Conservation (phyloP, 2,797 vertebrate genomes). For the Lacerta bilineata region DNA sequence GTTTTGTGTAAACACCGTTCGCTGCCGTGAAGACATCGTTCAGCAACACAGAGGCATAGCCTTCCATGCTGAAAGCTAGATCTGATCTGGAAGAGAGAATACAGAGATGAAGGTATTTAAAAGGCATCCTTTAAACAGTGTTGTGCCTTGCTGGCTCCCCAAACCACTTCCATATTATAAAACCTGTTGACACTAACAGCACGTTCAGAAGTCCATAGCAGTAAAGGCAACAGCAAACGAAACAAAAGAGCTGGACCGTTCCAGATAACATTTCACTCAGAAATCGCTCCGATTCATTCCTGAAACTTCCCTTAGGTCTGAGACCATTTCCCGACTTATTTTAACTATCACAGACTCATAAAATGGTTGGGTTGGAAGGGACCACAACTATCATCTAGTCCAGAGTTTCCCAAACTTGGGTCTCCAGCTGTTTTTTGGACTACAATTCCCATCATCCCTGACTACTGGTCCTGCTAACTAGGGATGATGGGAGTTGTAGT, state of each 20-base stretch:
- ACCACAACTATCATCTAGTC: too few species aligned
- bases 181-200: background rate
- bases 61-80: constrained; percentile 89
- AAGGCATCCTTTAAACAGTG: background rate
- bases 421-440: too few species aligned
- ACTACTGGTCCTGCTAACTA: too few species aligned
- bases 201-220: background rate
- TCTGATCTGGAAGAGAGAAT: constrained; percentile 85
- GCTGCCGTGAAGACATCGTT: constrained; percentile 94
- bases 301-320: background rate
- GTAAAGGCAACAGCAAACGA: background rate
- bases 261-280: constrained; percentile 18
- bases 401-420: too few species aligned
- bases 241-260: background rate
- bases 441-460: too few species aligned
- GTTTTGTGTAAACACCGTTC: constrained; percentile 90
- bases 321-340: background rate
- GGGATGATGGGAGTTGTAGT: too few species aligned
- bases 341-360: background rate
- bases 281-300: constrained; percentile 1
- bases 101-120: constrained; percentile 3
- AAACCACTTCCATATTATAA: constrained; percentile 28
- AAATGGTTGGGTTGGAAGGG: too few species aligned
- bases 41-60: constrained; percentile 89
- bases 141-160: background rate